phyloP scores from a whole-genome alignment of 2,113 vertebrate genomes.

The Myotis davidii region DNA sequence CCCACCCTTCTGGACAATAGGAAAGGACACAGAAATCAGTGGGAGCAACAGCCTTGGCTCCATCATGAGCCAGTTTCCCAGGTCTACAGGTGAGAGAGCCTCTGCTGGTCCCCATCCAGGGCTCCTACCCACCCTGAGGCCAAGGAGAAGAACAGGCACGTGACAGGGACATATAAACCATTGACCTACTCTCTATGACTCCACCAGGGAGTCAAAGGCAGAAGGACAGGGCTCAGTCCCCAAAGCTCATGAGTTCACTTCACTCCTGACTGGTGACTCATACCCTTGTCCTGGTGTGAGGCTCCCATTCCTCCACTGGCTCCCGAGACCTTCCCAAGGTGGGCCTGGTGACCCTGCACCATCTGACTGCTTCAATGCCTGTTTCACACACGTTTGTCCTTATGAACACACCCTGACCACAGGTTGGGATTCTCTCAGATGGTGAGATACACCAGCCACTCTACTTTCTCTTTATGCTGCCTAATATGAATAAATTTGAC shows the following conservation, averaged over 20 bases:
- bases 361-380: no score
- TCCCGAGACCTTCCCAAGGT: no score
- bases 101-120: not conserved
- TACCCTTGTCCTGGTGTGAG: no score
- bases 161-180: not conserved
- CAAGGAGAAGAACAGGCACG: not conserved
- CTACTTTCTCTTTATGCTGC: no score
- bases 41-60: not conserved
- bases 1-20: fast-evolving
- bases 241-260: not conserved
- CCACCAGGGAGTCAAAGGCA: not conserved
- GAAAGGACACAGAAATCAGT: not conserved
- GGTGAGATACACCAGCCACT: no score
- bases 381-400: not conserved
- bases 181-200: no score
- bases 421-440: fast-evolving
- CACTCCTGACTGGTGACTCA: not conserved
- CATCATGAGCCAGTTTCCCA: not conserved
- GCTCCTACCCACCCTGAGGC: not conserved
- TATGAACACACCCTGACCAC: no score
- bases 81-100: not conserved
- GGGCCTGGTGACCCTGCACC: no score
- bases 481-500: not conserved
- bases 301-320: no score
- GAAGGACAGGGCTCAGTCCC: not conserved